Base-by-base conservation (phyloP, 2,797 vertebrate genomes). In the Galagoides demidoff region DNA sequence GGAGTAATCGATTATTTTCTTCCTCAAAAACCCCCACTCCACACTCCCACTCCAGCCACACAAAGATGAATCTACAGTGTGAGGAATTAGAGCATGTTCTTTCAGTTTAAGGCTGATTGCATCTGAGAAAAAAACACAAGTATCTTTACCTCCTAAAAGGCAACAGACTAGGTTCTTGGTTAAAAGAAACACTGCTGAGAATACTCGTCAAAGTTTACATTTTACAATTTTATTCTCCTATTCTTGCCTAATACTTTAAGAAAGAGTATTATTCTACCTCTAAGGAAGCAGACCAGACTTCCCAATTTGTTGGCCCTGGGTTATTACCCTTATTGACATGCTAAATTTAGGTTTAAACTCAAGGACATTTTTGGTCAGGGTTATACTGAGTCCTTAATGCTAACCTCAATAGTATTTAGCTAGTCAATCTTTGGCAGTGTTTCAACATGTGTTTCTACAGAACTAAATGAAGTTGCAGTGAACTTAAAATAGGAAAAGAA, bases 321-420 rank as follows among this genome's bases (percentile, higher is more conserved):
- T 97, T 90, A 92, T 96, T 92, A 93, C 83, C 22, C 39, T 91
- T 97, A 96, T 61, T 97, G 95, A 96, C 90, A 79, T 94, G 68
- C 37, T 95, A 94, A 85, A 83, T 83, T 95, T 96, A 94, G 93
- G 25, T 87, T 96, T 85, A 90, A 94, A 68, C 31, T 97, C 92
- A 98, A 98, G 95, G 94, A 97, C 96, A 96, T 73, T 97, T 98
- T 98, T 89, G 70, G 92, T 63, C 85, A 90, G 43, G 74, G 70
- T 96, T 96, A 91, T 87, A 94, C 66, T 95, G 29, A 57, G 86
- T 97, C 95, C 95, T 83, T 94, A 94, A 85, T 95, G 64, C 85
- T 97, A 97, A 95, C 98, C 96, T 96, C 82, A 93, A 95, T 95
- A 90, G 64, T 73, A 92, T 97, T 98, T 98, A 98, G 93, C 70